These are phyloP conservation scores for Brachypalpus laphriformis DNA, from an alignment of 2,888 invertebrate species.

Conservation along the genomic window DNA sequence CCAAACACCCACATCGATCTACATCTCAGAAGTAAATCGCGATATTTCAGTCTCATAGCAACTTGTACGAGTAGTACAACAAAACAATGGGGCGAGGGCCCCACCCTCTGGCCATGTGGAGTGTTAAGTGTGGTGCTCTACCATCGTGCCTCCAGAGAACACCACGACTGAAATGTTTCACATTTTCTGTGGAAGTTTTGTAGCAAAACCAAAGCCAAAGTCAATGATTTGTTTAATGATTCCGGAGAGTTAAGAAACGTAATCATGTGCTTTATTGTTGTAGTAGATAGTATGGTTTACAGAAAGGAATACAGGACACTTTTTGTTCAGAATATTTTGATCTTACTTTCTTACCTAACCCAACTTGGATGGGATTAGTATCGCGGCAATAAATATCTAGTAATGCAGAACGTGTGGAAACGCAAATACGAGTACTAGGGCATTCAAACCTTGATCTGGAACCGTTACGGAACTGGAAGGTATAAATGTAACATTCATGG, in stretches of 20 bases:
- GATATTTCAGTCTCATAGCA: constrained; percentile 5
- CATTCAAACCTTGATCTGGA: no score
- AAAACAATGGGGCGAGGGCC: constrained; percentile 1
- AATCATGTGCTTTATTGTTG: neutral
- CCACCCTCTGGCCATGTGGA: constrained; percentile 14
- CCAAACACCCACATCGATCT: constrained; percentile 3
- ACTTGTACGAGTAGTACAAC: neutral
- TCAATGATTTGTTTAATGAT: neutral
- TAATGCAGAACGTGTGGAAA: no score
- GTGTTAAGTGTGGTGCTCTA: constrained; percentile 8
- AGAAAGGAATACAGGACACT: neutral
- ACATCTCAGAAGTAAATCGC: neutral
- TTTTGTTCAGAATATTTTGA: no score
- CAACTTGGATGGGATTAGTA: no score
- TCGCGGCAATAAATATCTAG: no score
- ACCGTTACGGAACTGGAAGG: no score
- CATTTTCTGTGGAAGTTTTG: neutral
- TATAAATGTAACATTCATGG: no score
- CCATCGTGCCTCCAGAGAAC: constrained; percentile 1
- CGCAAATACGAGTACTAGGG: no score
- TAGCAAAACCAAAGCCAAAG: constrained; percentile 13
- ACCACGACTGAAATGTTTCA: neutral
- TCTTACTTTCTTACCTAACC: no score
- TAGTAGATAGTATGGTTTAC: neutral
- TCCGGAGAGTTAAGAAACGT: neutral